Percentiles rank a stretch among this genome's conserved stretches.
Conservation (phyloP, 30 jellyfish, hydroid and myxozoan genomes). For the Turritopsis rubra region DNA sequence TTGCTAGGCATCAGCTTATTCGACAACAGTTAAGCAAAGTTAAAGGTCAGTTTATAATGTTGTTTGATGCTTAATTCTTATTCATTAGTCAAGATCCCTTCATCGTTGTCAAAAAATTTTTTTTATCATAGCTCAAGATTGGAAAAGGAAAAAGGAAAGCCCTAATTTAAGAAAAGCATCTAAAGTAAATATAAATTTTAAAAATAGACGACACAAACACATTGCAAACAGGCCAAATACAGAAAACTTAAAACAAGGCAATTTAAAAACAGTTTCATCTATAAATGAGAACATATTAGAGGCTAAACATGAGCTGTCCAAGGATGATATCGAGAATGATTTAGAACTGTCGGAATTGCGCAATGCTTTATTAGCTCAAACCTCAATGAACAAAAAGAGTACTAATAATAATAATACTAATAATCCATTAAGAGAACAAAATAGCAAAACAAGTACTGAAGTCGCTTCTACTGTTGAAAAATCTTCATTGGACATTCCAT, state of each 20-base stretch:
- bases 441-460: background rate
- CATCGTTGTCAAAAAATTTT: background rate
- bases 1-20: slow-evolving; percentile 71
- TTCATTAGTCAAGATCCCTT: too few species aligned
- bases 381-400: slow-evolving; percentile 10
- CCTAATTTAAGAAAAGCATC: background rate
- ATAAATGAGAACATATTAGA: background rate
- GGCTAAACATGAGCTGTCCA: background rate
- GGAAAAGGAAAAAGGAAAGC: background rate
- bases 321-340: slow-evolving; percentile 4
- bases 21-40: slow-evolving; percentile 62
- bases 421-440: slow-evolving; percentile 3
- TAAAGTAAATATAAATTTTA: background rate
- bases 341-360: slow-evolving; percentile 13
- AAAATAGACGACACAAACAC: background rate
- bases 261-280: background rate
- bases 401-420: slow-evolving; percentile 9
- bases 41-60: background rate
- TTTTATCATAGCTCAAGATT: background rate
- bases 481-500: background rate
- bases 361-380: slow-evolving; percentile 12
- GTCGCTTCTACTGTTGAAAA: background rate
- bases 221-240: background rate
- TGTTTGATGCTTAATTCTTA: too few species aligned
- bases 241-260: too few species aligned